Evolutionary conservation across 2,797 vertebrate species (phyloP), one percentile per base, ranked within the genome.

Genomic region (Sphaeramia orbicularis): DNA sequence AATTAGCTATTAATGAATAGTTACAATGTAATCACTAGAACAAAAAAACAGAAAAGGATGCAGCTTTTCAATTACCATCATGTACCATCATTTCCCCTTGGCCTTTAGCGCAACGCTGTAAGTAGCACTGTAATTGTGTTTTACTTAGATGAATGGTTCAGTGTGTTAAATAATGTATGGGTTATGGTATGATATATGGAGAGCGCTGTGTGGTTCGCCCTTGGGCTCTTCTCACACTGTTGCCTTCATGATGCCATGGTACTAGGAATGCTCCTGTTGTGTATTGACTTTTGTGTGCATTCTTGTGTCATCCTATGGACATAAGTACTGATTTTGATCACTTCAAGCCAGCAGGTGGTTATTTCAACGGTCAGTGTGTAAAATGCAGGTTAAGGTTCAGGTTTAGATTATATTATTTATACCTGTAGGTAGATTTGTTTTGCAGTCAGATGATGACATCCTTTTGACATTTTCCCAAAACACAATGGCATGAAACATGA

Each of bases 1-100:
- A 89, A 91, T 91, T 90, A 86, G 58, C 79, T 75, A 74, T 66
- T 90, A 91, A 90, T 91, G 80, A 92, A 90, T 88, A 86, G 87
- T 88, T 86, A 83, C 81, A 90, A 88, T 79, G 68, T 84, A 88
- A 92, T 91, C 89, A 87, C 67, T 27, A 21, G 66, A 83, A 84
- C 50, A 76, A 74, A 77, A 80, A 78, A 42, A 58, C 38, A 61
- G 44, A 77, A 85, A 77, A 67, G 50, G 67, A 78, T 6, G 61
- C 44, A 4, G 60, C 76, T 85, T 90, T 88, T 89, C 83, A 86
- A 85, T 89, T 88, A 88, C 45, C 67, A 71, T 84, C 65, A 71
- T 65, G 54, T 62, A 71, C 52, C 53, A 65, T 82, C 63, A 58
- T 91, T 80, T 83, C 73, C 71, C 78, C 43, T 77, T 14, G 21